These are phyloP conservation scores for Heteropelma amictum DNA, from an alignment of 2,888 invertebrate species.

Conservation along the genomic window DNA sequence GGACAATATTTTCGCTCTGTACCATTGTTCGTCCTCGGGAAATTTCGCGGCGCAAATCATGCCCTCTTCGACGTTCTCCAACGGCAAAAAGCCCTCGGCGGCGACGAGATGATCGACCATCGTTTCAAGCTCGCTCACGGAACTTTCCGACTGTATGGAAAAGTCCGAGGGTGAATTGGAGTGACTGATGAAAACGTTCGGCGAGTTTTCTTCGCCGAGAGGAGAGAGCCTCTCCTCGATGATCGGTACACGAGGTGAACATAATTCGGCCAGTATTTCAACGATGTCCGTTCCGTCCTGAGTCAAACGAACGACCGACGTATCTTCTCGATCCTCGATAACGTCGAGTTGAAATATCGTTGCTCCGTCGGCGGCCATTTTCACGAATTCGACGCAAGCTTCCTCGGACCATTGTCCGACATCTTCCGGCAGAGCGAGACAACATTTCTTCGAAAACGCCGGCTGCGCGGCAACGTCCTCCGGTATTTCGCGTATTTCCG, in stretches of 20 bases:
- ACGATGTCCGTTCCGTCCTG: constrained; percentile 80
- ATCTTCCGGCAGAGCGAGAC: constrained; percentile 79
- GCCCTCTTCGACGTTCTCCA: constrained; percentile 79
- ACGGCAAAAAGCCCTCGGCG: constrained; percentile 80
- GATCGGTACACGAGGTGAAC: constrained; percentile 37
- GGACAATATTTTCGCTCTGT: constrained; percentile 82
- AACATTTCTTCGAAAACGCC: constrained; percentile 83
- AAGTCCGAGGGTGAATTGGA: constrained; percentile 70
- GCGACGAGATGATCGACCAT: constrained; percentile 81
- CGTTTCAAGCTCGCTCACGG: constrained; percentile 80
- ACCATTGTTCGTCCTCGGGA: constrained; percentile 84
- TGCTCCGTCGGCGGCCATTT: constrained; percentile 78
- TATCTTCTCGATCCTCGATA: constrained; percentile 81
- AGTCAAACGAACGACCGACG: constrained; percentile 84
- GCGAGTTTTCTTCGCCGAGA: constrained; percentile 70
- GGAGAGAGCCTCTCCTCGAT: constrained; percentile 69
- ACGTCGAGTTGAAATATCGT: constrained; percentile 79
- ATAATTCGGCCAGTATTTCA: constrained; percentile 17
- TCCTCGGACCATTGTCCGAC: constrained; percentile 77
- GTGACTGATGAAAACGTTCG: constrained; percentile 65
- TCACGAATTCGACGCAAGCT: constrained; percentile 73
- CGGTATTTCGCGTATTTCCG: constrained; percentile 82
- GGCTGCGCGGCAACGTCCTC: constrained; percentile 81
- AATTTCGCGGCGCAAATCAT: constrained; percentile 83
- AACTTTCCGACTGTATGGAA: constrained; percentile 75